Conservation (phyloP, 64 coral and sea anemone genomes). For the Porites lutea region DNA sequence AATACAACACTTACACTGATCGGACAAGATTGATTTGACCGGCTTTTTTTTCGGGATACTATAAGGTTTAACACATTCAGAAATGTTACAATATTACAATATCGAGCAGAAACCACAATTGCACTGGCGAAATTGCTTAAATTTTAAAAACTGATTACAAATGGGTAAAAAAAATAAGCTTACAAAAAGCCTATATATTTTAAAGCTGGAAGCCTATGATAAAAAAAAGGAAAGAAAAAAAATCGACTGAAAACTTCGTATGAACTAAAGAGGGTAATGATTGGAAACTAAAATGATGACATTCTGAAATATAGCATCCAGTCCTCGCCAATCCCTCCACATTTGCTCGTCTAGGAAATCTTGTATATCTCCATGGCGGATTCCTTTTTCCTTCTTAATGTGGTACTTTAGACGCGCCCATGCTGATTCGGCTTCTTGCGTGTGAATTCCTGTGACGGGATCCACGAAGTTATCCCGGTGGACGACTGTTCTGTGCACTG, state of each 20-base stretch:
- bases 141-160: no score
- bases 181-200: no score
- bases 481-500: background rate
- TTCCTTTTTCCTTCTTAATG: conserved; percentile 10
- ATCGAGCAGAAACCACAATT: no score
- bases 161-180: no score
- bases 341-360: conserved; percentile 36
- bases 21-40: background rate
- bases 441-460: conserved; percentile 26
- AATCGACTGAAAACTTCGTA: no score
- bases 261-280: background rate
- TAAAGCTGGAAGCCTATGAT: no score
- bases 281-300: background rate
- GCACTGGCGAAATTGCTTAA: no score
- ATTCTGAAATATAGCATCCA: background rate
- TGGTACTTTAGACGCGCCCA: conserved; percentile 14
- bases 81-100: no score
- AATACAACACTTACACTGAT: no score
- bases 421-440: conserved; percentile 34
- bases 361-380: background rate
- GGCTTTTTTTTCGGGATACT: background rate
- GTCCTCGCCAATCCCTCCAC: conserved; percentile 33
- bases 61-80: no score
- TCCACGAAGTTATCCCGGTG: conserved; percentile 1
- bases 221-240: no score